Conservation (phyloP, 2,797 vertebrate species). For the Muscicapa comitata region DNA sequence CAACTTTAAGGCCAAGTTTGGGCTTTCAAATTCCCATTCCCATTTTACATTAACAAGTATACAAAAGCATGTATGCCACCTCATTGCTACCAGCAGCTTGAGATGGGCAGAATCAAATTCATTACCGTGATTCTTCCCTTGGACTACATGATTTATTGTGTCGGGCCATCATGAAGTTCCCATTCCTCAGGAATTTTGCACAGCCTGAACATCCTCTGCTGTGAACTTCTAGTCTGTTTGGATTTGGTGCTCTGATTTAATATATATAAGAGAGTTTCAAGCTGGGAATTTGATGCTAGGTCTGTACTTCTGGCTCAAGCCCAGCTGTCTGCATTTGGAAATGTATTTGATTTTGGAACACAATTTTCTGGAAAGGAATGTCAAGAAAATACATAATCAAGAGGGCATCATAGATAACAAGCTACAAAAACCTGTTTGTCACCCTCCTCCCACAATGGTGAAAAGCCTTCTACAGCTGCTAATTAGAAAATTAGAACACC, state of each 20-base stretch:
- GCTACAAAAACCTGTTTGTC: slow-evolving; percentile 53
- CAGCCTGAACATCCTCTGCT: background rate
- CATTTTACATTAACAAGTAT: background rate
- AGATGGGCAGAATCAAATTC: background rate
- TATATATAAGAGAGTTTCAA: background rate
- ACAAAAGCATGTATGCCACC: background rate
- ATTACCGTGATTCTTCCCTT: background rate
- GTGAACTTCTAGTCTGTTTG: background rate
- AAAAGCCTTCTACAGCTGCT: slow-evolving; percentile 64
- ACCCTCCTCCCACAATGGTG: slow-evolving; percentile 17
- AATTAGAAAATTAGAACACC: slow-evolving; percentile 74
- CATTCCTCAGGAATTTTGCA: background rate
- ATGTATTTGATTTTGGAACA: slow-evolving; percentile 23
- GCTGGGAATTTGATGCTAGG: background rate
- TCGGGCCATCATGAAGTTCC: background rate
- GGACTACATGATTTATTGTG: background rate
- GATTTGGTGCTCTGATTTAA: background rate
- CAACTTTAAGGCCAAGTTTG: background rate
- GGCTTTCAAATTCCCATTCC: background rate
- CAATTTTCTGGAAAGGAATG: slow-evolving; percentile 21
- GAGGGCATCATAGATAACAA: slow-evolving; percentile 3
- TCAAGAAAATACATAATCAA: slow-evolving; percentile 24
- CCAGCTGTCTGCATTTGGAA: slow-evolving; percentile 22
- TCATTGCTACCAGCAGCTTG: background rate
- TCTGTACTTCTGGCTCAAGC: slow-evolving; percentile 6